Evolutionary conservation across 1,140 invertebrate genomes (phyloP), one percentile per base, ranked within the genome.

Genomic region (Laodelphax striatellus): DNA sequence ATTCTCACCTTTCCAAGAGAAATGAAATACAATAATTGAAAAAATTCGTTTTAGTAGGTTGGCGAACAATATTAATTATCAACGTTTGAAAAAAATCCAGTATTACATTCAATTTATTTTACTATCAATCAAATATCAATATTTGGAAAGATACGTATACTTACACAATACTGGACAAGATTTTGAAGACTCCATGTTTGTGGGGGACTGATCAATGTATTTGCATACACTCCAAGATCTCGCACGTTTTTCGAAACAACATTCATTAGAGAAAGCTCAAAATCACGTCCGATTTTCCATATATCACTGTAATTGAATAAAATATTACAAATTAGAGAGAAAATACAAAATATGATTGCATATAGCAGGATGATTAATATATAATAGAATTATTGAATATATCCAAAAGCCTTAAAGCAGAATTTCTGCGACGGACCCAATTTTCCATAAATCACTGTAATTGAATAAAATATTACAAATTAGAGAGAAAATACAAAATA

Each of bases 261-360:
- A 60, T 68, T 64, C 19, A 62, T 54, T 3, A 76, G 71, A 64
- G 78, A 73, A 58, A 82, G 74, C 62, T 79, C 71, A 66, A 82
- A 85, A 69, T 85, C 82, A 62, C 81, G 72, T 10, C 76, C 72
- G 46, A 85, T 61, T 70, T 85, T 85, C 64, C 80, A 75, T 28
- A 83, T 69, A 66, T 85, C 82, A 64, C 82, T 84, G 55, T 0
- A 58, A 59, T 56, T 52, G 34, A 53, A 57, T 56, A 8, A 61
- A 38, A n/a, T 22, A 5, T 28, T 53, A 62, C 13, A 22, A 16
- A 46, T 65, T 55, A 60, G 41, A 28, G 2, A 28, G 2, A 28
- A 28, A 28, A 28, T 4, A 28, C 24, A 28, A 28, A 28, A 28
- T 28, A 28, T 28, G 6, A 4, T 28, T 28, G 24, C 2, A 28